phyloP scores from a whole-genome alignment of 2,888 invertebrate species.

The Eurois occulta region DNA sequence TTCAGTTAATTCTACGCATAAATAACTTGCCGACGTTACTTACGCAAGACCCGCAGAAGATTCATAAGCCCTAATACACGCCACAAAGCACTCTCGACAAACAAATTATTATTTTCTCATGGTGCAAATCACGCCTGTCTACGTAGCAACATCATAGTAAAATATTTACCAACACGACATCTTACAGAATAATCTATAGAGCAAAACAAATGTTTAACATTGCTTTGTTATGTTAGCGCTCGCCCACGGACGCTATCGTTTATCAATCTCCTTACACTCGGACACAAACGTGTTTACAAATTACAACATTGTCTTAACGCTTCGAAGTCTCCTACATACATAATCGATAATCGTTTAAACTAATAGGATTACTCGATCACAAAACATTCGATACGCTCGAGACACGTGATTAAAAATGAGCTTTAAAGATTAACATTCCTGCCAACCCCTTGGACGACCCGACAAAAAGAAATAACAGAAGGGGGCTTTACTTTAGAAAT shows the following conservation, averaged over 20 bases:
- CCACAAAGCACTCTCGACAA: conserved; percentile 67
- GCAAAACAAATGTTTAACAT: conserved; percentile 83
- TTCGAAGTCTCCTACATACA: conserved; percentile 61
- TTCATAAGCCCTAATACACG: conserved; percentile 47
- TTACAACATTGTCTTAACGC: conserved; percentile 70
- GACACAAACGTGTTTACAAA: conserved; percentile 71
- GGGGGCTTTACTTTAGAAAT: conserved; percentile 85
- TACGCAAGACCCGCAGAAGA: conserved; percentile 23
- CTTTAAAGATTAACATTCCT: conserved; percentile 84
- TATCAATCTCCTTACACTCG: conserved; percentile 79
- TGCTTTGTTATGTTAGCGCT: conserved; percentile 77
- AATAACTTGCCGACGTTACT: conserved; percentile 20
- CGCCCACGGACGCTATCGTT: conserved; percentile 78
- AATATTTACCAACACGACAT: conserved; percentile 79
- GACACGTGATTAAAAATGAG: conserved; percentile 80
- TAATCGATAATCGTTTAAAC: conserved; percentile 68
- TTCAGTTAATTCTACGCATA: conserved; percentile 21
- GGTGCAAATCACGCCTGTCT: conserved; percentile 79
- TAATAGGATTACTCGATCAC: conserved; percentile 74
- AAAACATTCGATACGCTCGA: conserved; percentile 72
- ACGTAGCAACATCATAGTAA: conserved; percentile 70
- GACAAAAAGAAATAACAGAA: conserved; percentile 77
- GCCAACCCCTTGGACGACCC: conserved; percentile 74
- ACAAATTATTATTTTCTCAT: conserved; percentile 71
- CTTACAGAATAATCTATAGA: conserved; percentile 79